phyloP scores from a whole-genome alignment of 1,140 invertebrate genomes.

The Amyelois transitella region DNA sequence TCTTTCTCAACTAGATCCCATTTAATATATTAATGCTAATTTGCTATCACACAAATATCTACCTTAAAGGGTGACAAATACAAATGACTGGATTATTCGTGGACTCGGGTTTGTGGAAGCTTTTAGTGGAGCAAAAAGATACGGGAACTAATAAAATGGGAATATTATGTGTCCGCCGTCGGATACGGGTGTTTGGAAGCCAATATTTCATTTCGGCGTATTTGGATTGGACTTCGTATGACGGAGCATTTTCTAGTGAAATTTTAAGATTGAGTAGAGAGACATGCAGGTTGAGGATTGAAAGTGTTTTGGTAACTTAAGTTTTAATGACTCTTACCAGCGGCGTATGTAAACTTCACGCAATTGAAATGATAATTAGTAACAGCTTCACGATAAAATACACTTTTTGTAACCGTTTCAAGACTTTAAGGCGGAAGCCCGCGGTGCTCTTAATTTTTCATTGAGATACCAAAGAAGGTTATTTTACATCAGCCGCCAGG shows the following conservation, averaged over 20 bases:
- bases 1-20: background rate
- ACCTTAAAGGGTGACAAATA: slow-evolving; percentile 4
- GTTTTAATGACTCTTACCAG: no score
- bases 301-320: no score
- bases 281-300: no score
- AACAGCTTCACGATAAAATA: no score
- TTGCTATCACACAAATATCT: slow-evolving; percentile 6
- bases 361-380: no score
- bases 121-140: slow-evolving; percentile 18
- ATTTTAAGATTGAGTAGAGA: background rate
- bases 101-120: slow-evolving; percentile 3
- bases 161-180: slow-evolving; percentile 27
- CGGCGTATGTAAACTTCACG: no score
- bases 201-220: slow-evolving; percentile 46
- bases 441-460: no score
- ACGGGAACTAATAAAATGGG: slow-evolving; percentile 37
- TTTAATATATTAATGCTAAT: slow-evolving; percentile 4
- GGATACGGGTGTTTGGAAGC: slow-evolving; percentile 15
- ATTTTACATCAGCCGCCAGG: background rate
- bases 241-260: slow-evolving; percentile 32
- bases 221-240: slow-evolving; percentile 32
- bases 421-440: no score
- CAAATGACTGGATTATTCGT: slow-evolving; percentile 14
- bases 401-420: background rate
- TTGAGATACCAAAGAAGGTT: no score